Evolutionary conservation across 2,797 vertebrate species (phyloP).

Genomic region (Uromys caudimaculatus): DNA sequence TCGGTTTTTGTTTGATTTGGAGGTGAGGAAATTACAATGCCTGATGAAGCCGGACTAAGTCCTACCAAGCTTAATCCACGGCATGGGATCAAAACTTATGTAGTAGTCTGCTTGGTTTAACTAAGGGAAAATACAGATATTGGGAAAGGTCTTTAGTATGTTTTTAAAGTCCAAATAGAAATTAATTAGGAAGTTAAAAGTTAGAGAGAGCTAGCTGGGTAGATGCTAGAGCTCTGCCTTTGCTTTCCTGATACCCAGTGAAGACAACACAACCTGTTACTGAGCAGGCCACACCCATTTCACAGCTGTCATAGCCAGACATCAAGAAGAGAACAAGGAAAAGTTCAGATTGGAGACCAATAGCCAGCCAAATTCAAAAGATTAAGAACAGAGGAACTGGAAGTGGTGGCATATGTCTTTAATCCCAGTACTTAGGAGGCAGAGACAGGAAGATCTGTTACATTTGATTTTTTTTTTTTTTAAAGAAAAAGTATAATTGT

Average conservation of each 20-base stretch:
- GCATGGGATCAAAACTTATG: neutral
- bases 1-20: neutral
- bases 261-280: neutral
- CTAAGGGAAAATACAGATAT: neutral
- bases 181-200: constrained; percentile 34
- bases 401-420: neutral
- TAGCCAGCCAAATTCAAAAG: neutral
- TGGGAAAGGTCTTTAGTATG: neutral
- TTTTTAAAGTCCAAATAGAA: neutral
- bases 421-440: neutral
- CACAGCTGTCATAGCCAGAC: neutral
- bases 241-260: neutral
- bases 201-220: neutral
- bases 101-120: neutral
- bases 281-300: neutral
- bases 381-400: neutral
- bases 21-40: neutral
- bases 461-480: neutral
- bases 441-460: neutral
- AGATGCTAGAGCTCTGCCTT: neutral
- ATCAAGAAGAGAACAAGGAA: neutral
- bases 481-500: neutral
- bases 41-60: neutral
- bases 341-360: neutral
- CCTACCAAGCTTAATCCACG: neutral